A percentile compares a stretch with the other conserved stretches of the same genome.
phyloP scores from a whole-genome alignment of 2,888 invertebrate species.

The Ormyrus nitidulus region DNA sequence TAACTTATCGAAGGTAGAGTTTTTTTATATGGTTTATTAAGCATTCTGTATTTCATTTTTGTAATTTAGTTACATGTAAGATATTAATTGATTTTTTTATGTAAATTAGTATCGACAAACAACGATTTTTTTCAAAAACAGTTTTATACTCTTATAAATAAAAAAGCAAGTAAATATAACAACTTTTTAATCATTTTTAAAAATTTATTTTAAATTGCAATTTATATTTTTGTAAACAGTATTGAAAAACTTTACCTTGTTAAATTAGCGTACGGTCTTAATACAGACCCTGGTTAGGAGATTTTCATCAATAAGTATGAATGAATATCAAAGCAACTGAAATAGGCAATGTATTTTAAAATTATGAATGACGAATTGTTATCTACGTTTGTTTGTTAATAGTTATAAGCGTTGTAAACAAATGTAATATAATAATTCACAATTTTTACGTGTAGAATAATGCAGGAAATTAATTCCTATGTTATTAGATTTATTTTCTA shows the following conservation, averaged over 20 bases:
- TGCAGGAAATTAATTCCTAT: neutral
- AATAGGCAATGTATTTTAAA: constrained; percentile 9
- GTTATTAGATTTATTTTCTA: constrained; percentile 40
- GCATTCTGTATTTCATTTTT: too few species aligned
- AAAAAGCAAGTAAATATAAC: too few species aligned
- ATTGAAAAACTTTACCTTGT: neutral
- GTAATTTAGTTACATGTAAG: too few species aligned
- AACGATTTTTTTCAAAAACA: neutral
- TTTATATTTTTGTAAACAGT: too few species aligned
- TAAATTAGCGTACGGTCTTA: constrained; percentile 11
- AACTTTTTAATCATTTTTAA: too few species aligned
- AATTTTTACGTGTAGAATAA: constrained; percentile 31
- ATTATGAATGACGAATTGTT: constrained; percentile 5
- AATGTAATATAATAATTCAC: constrained; percentile 14
- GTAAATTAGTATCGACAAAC: neutral
- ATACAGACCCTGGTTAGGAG: constrained; percentile 33
- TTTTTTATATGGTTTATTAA: neutral
- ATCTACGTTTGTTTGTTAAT: constrained; percentile 22
- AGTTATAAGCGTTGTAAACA: neutral
- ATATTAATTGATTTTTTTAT: neutral
- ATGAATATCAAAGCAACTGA: constrained; percentile 26
- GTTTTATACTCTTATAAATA: neutral
- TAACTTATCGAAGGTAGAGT: neutral
- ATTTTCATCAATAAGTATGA: neutral
- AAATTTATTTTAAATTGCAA: too few species aligned